These are phyloP conservation scores for Lepeophtheirus nordmannii DNA, from an alignment of 2,888 invertebrate genomes.

Conservation along the genomic window DNA sequence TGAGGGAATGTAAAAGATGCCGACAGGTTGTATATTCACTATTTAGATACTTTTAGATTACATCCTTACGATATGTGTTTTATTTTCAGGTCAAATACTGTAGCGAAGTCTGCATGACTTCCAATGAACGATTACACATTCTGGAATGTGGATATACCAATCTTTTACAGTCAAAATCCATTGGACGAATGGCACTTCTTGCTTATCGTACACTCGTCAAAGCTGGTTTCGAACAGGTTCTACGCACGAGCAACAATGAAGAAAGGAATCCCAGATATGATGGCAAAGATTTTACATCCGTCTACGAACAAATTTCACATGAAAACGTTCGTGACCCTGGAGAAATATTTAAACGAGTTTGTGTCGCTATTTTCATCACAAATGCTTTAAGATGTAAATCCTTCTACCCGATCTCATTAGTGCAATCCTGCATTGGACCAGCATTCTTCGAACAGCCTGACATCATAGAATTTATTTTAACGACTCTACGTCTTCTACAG, in stretches of 20 bases:
- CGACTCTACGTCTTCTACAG: conserved; percentile 36
- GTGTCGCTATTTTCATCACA: conserved; percentile 3
- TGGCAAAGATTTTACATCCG: conserved; percentile 32
- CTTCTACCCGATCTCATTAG: background rate
- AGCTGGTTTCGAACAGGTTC: conserved; percentile 21
- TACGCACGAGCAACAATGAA: background rate
- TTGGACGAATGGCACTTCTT: conserved; percentile 31
- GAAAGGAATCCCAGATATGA: conserved; percentile 25
- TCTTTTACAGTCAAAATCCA: conserved; percentile 28
- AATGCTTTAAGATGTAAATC: background rate
- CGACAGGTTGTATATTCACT: background rate
- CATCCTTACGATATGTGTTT: too few relatives aligned
- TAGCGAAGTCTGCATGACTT: conserved; percentile 33
- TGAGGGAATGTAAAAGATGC: background rate
- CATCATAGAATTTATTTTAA: conserved; percentile 32
- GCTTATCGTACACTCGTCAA: conserved; percentile 29
- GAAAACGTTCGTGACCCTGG: conserved; percentile 15
- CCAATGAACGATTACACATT: conserved; percentile 35
- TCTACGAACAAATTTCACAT: conserved; percentile 33
- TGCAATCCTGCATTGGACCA: background rate
- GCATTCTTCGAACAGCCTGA: conserved; percentile 3
- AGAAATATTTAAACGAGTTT: background rate
- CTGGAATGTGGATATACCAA: conserved; percentile 34
- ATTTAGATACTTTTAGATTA: background rate
- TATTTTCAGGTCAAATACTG: conserved; percentile 35